Evolutionary conservation across 2,797 vertebrate genomes (phyloP).

Genomic region (Eutrigla gurnardus): DNA sequence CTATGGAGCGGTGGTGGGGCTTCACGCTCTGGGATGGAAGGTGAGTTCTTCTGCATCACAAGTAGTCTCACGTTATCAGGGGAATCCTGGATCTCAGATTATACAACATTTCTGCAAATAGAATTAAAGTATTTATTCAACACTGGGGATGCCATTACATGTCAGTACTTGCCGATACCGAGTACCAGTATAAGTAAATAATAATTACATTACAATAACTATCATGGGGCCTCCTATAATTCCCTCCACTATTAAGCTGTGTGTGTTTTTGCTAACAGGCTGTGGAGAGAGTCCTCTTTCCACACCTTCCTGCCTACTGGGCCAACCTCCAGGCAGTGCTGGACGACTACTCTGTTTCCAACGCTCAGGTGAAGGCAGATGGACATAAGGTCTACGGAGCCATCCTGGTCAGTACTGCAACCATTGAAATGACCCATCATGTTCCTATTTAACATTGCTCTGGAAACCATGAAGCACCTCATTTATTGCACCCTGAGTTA

Average conservation of each 20-base stretch:
- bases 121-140: no score
- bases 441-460: no score
- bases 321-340: constrained; percentile 93
- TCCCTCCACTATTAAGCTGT: background rate
- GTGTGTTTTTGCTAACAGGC: constrained; percentile 79
- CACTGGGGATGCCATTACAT: no score
- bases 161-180: no score
- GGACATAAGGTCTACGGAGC: constrained; percentile 97
- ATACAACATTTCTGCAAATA: background rate
- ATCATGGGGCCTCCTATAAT: no score
- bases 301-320: constrained; percentile 94
- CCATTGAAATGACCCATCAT: no score
- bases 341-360: constrained; percentile 94
- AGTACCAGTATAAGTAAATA: no score
- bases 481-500: background rate
- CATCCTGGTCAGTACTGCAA: constrained; percentile 87
- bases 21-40: constrained; percentile 95
- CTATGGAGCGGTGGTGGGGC: constrained; percentile 94
- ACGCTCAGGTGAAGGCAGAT: constrained; percentile 95
- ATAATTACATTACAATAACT: no score
- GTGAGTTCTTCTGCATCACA: constrained; percentile 67
- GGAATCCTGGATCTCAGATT: background rate
- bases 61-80: no score
- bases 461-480: no score
- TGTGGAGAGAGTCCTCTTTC: constrained; percentile 92